Conservation (phyloP, 2,888 invertebrate species). For the Margaritifera margaritifera region DNA sequence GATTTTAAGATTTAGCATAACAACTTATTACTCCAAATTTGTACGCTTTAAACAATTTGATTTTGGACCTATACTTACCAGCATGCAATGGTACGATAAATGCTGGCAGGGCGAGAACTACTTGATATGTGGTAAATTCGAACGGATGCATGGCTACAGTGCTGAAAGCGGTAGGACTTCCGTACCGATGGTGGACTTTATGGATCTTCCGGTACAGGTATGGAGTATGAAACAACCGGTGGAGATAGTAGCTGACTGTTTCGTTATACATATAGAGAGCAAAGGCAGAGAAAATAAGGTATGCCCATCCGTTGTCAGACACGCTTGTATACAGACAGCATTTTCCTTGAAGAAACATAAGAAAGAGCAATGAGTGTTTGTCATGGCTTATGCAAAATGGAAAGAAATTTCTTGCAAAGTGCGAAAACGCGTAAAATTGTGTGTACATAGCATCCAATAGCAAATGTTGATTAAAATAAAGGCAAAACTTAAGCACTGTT, state of each 20-base stretch:
- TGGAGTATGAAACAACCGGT: slow-evolving; percentile 81
- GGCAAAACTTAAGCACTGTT: too few species aligned
- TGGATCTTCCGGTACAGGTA: slow-evolving; percentile 80
- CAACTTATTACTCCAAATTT: too few species aligned
- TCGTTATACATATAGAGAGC: slow-evolving; percentile 79
- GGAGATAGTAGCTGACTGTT: slow-evolving; percentile 77
- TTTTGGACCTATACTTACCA: slow-evolving; percentile 75
- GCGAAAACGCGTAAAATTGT: too few species aligned
- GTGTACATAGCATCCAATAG: too few species aligned
- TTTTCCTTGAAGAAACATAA: too few species aligned
- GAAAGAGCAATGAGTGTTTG: too few species aligned
- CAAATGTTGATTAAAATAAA: too few species aligned
- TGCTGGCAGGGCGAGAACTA: slow-evolving; percentile 77
- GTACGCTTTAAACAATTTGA: too few species aligned
- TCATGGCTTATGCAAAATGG: too few species aligned
- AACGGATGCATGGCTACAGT: slow-evolving; percentile 84
- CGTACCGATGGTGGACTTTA: slow-evolving; percentile 84
- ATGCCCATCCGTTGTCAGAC: slow-evolving; percentile 79
- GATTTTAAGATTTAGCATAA: too few species aligned
- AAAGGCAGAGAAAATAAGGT: slow-evolving; percentile 81
- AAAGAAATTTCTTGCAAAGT: too few species aligned
- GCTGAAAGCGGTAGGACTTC: slow-evolving; percentile 83
- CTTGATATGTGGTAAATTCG: slow-evolving; percentile 81
- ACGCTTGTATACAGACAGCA: slow-evolving; percentile 79
- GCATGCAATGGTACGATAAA: slow-evolving; percentile 81